Evolutionary conservation across 2,797 vertebrate species (phyloP), one percentile per base, ranked within the genome.

Genomic region (Pogonophryne albipinna): DNA sequence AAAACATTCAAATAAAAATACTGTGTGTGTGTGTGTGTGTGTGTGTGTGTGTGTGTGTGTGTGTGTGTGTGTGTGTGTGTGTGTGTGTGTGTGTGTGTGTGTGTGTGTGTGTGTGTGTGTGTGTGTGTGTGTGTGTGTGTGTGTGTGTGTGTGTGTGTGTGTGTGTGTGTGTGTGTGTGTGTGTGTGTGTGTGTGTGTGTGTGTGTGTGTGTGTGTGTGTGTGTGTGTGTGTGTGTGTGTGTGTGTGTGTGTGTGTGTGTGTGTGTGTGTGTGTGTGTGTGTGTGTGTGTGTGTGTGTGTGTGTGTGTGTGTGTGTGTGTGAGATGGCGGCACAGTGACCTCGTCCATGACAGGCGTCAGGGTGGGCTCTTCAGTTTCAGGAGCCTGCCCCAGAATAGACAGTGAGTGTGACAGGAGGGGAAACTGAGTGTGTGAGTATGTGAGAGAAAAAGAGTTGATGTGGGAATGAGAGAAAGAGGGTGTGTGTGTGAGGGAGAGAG

Each of bases 331-430:
- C 74, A 84, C 73, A 79, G 71, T 92, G 92, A 91, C 89, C 89
- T 90, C 83, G 85, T 79, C 56, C 47, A 53, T 72, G 27, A 47
- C 58, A 78, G 79, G 73, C 80, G 45, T 85, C 76, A 84, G 79
- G 72, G 73, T 85, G 78, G 87, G 80, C 95, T 96, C 83, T 87
- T 95, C 95, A 95, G 93, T 93, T 88, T 95, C 94, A 95, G 85
- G 78, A 91, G 89, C 88, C 76, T 85, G 88, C 91, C 82, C 88
- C 87, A 85, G 90, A 94, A 89, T 92, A 89, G 93, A 84, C 61
- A 69, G 86, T 47, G 67, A 57, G 60, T 85, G 88, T 89, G 85
- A 89, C 89, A 89, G 92, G 92, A 92, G 85, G 62, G 14, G 71
- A 78, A 78, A 70, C 58, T 47, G 17, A 15, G 59, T 42, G 42